Evolutionary conservation across 2,113 vertebrate species (phyloP), one percentile per base, ranked within the genome.

Genomic region (Rostratula benghalensis): DNA sequence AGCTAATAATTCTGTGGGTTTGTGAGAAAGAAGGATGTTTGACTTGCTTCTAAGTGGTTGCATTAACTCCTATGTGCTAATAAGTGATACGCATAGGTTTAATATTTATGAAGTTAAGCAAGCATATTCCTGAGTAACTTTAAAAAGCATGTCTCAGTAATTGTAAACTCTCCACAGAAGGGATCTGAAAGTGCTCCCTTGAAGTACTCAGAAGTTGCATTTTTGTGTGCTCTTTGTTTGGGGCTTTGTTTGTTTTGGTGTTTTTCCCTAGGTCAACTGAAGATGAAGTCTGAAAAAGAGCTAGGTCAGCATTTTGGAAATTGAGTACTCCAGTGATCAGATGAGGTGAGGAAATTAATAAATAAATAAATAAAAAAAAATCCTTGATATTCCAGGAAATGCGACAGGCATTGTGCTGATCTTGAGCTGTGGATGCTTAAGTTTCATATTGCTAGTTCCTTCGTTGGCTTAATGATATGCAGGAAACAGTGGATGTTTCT

Each of bases 31-130:
- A n/a, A 77, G 18, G 53, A 46, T 18, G 1, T 63, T 41, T 60
- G 43, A 31, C 39, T 60, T 46, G 7, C 30, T 75, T 70, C 76
- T 67, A 0, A 57, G 69, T 80, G 69, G 60, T 35, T 87, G 30
- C 22, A 14, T 89, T 86, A 77, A n/a, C 45, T 94, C 15, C 67
- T 65, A 80, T 60, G 59, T 75, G 39, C 45, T 83, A 45, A 50
- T 57, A 39, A 83, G 37, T 8, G 9, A 7, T 68, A 25, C 41
- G 6, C 35, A 37, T 71, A 68, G 27, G 7, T 45, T 79, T 92
- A 82, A 39, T 63, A 35, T 70, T 92, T 71, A 74, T 70, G 64
- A 84, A 91, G 82, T 63, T 39, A 92, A 43, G 27, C 48, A 84
- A 56, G 78, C 61, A 14, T 56, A n/a, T 95, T 70, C 21, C 57